phyloP scores from a whole-genome alignment of 2,888 invertebrate species.

The Tenthredo scrophulariae region DNA sequence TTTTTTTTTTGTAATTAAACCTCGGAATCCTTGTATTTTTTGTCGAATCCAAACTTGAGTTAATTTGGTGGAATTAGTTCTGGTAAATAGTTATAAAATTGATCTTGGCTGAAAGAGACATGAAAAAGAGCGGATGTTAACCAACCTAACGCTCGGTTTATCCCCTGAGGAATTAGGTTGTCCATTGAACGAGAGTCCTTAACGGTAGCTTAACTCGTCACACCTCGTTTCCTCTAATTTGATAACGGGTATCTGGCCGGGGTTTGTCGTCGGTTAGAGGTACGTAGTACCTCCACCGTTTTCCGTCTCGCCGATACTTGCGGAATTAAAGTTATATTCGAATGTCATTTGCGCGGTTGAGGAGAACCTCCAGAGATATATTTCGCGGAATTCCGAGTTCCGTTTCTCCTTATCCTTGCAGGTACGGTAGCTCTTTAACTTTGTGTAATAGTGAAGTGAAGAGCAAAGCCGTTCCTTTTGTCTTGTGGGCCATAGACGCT shows the following conservation, averaged over 20 bases:
- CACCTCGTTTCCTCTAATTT: constrained; percentile 42
- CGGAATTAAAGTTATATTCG: neutral
- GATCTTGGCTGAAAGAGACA: neutral
- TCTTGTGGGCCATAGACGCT: neutral
- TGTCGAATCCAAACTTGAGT: neutral
- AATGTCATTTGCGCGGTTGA: neutral
- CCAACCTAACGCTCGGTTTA: neutral
- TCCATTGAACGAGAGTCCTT: constrained; percentile 15
- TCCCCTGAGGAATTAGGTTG: constrained; percentile 14
- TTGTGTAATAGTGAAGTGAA: neutral
- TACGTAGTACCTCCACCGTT: neutral
- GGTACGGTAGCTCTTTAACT: neutral
- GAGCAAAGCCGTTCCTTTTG: constrained; percentile 10
- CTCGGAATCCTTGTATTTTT: neutral
- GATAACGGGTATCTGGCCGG: neutral
- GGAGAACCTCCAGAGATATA: neutral
- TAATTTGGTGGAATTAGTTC: neutral
- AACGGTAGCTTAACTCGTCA: constrained; percentile 39
- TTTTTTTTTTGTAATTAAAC: neutral
- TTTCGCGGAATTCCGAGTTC: neutral
- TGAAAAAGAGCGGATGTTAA: neutral
- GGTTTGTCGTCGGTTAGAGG: neutral
- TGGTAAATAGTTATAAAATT: neutral
- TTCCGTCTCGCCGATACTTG: neutral
- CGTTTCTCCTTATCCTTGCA: neutral